Conservation (phyloP, 2,797 vertebrate genomes). For the Centropyge bicolor region DNA sequence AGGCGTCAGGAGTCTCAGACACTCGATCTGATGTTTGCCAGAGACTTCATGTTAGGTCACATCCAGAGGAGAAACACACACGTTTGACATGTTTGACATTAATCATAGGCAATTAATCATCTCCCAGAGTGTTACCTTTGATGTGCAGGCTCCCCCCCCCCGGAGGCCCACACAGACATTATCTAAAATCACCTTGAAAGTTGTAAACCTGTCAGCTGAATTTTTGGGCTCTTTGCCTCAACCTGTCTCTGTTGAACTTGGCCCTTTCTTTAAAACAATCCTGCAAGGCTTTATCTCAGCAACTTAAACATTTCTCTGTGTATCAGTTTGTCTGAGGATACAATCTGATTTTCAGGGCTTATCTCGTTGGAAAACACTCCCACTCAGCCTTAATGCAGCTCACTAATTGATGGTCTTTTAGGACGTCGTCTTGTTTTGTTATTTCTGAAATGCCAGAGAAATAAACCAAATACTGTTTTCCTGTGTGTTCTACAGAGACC, state of each 20-base stretch:
- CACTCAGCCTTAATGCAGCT: neutral
- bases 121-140: conserved; percentile 65
- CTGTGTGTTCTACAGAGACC: conserved; percentile 86
- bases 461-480: conserved; percentile 10
- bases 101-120: conserved; percentile 73
- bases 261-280: neutral
- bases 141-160: conserved; percentile 53
- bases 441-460: conserved; percentile 7
- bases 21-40: conserved; percentile 57
- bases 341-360: neutral
- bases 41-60: conserved; percentile 68
- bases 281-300: neutral
- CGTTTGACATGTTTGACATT: conserved; percentile 68
- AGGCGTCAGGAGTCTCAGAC: conserved; percentile 42
- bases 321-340: conserved; percentile 2
- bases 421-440: neutral
- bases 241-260: conserved; percentile 44
- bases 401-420: conserved; percentile 4
- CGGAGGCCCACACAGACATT: conserved; percentile 59
- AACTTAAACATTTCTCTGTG: conserved; percentile 2
- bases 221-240: conserved; percentile 55
- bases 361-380: conserved; percentile 6
- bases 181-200: conserved; percentile 67
- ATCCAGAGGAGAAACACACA: conserved; percentile 60
- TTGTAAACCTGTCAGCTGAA: conserved; percentile 66